Evolutionary conservation across 2,888 invertebrate species (phyloP).

Genomic region (Ectemnius lituratus): DNA sequence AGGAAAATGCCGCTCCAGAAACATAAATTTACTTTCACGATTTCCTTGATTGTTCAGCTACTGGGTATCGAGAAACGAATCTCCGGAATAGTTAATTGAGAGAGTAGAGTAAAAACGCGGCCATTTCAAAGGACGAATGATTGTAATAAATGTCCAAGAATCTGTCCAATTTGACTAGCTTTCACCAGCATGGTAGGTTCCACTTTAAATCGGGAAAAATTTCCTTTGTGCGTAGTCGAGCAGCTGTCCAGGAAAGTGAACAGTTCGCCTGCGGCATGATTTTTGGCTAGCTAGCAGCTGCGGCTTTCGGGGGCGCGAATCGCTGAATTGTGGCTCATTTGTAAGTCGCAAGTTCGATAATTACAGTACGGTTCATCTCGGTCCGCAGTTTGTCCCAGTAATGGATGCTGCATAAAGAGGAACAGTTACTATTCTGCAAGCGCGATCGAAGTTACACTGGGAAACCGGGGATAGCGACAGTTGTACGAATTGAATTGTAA

Average conservation of each 20-base stretch:
- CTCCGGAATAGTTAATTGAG: too few relatives aligned
- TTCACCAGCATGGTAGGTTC: too few relatives aligned
- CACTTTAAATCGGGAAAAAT: not conserved
- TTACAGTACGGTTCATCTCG: constrained; percentile 50
- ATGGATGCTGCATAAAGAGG: constrained; percentile 53
- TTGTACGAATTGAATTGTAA: constrained; percentile 52
- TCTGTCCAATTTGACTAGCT: too few relatives aligned
- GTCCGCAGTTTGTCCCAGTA: constrained; percentile 48
- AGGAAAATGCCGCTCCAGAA: too few relatives aligned
- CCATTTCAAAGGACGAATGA: too few relatives aligned
- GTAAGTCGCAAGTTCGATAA: constrained; percentile 46
- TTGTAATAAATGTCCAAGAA: too few relatives aligned
- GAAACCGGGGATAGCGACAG: constrained; percentile 40
- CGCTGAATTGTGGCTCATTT: constrained; percentile 3
- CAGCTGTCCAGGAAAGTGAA: not conserved
- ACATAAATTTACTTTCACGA: too few relatives aligned
- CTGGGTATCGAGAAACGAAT: too few relatives aligned
- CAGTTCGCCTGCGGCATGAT: constrained; percentile 3
- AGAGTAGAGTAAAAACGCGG: too few relatives aligned
- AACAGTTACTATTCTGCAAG: constrained; percentile 32
- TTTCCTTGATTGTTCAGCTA: too few relatives aligned
- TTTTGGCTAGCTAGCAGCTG: constrained; percentile 38
- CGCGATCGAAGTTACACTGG: constrained; percentile 46
- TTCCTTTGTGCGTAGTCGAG: not conserved
- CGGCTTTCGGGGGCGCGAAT: not conserved